Percentiles rank a stretch among this genome's conserved stretches.
Evolutionary conservation across 2,888 invertebrate species (phyloP).

Genomic region (Cheilosia vulpina): DNA sequence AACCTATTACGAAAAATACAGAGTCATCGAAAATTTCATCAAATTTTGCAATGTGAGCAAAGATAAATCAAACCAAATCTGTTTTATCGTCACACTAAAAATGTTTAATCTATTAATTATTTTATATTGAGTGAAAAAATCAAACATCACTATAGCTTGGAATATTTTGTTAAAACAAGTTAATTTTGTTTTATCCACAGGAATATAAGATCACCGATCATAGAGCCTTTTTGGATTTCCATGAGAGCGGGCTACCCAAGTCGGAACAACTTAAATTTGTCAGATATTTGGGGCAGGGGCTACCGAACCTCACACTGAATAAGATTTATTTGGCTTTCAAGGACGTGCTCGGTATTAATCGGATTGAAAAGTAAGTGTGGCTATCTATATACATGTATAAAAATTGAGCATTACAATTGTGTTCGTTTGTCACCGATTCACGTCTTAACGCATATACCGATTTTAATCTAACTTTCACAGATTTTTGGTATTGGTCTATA

Average conservation of each 20-base stretch:
- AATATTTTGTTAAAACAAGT: slow-evolving; percentile 1
- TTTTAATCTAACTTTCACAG: too few species aligned
- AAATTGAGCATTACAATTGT: too few species aligned
- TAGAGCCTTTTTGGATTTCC: slow-evolving; percentile 84
- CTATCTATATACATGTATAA: too few species aligned
- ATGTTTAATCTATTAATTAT: not conserved
- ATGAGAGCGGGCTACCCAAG: slow-evolving; percentile 83
- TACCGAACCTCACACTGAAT: slow-evolving; percentile 83
- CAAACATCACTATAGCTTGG: too few species aligned
- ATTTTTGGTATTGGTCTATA: too few species aligned
- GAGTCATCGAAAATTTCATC: slow-evolving; percentile 84
- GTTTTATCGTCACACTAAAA: slow-evolving; percentile 19
- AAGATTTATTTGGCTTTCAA: slow-evolving; percentile 83
- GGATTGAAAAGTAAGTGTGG: slow-evolving; percentile 81
- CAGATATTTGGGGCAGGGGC: slow-evolving; percentile 83
- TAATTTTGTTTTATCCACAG: slow-evolving; percentile 74
- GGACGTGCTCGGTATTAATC: slow-evolving; percentile 81
- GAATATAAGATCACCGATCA: slow-evolving; percentile 83
- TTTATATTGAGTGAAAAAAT: not conserved
- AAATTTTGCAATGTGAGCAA: slow-evolving; percentile 84
- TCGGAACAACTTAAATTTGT: slow-evolving; percentile 83
- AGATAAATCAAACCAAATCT: slow-evolving; percentile 57
- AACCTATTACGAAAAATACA: slow-evolving; percentile 83
- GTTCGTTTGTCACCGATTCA: too few species aligned
- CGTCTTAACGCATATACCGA: too few species aligned